These are phyloP conservation scores for Oeneis ivallda DNA, from an alignment of 2,888 invertebrate species.

Conservation along the genomic window DNA sequence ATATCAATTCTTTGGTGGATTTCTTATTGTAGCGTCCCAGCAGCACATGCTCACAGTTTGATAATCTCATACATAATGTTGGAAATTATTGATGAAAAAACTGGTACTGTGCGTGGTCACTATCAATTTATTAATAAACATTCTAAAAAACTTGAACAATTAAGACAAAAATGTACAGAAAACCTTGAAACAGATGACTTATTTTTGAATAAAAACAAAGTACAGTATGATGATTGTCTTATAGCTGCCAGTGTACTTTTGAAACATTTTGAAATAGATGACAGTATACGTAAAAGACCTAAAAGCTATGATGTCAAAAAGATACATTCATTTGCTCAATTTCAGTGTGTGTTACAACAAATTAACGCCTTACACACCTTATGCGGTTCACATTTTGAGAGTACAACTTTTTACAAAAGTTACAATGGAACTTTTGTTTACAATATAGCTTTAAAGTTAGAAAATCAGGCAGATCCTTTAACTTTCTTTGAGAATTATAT, in stretches of 20 bases:
- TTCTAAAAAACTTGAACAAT: conserved; percentile 59
- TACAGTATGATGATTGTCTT: conserved; percentile 82
- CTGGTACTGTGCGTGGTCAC: conserved; percentile 78
- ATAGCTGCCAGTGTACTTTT: conserved; percentile 81
- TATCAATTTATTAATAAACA: conserved; percentile 73
- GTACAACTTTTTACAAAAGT: conserved; percentile 82
- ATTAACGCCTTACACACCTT: conserved; percentile 84
- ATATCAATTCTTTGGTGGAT: conserved; percentile 83
- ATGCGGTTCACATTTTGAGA: conserved; percentile 81
- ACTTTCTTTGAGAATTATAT: conserved; percentile 78
- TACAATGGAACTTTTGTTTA: conserved; percentile 90
- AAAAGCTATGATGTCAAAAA: conserved; percentile 80
- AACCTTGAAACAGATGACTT: conserved; percentile 49
- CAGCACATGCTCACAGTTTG: conserved; percentile 80
- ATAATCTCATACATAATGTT: conserved; percentile 81
- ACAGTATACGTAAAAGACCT: conserved; percentile 74
- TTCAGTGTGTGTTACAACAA: conserved; percentile 84
- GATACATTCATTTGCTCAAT: conserved; percentile 84
- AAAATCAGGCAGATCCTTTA: conserved; percentile 77
- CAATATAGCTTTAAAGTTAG: conserved; percentile 85
- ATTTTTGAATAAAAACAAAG: conserved; percentile 70
- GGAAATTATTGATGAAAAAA: conserved; percentile 80
- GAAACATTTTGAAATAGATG: conserved; percentile 81
- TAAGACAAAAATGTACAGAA: conserved; percentile 47
- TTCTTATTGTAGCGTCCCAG: conserved; percentile 61